Conservation (phyloP, 1,140 invertebrate genomes). For the Brachystomella parvula region DNA sequence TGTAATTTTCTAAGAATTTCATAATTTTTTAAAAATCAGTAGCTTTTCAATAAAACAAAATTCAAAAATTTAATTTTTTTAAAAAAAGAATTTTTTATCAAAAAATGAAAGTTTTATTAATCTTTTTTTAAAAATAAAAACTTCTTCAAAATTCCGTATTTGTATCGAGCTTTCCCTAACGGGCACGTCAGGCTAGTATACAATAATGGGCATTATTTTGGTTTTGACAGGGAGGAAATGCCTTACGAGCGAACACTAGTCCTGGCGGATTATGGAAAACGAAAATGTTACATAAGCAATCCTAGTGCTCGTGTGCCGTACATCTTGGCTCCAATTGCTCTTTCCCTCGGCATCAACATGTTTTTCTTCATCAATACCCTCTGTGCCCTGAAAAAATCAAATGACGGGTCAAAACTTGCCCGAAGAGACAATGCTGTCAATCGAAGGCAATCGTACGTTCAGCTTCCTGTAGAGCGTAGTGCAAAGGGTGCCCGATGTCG, state of each 20-base stretch:
- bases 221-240: not conserved
- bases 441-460: not conserved
- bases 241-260: not conserved
- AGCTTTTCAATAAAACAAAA: too few species aligned
- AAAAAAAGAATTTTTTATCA: too few species aligned
- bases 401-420: not conserved
- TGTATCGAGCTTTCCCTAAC: too few species aligned
- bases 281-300: constrained; percentile 4
- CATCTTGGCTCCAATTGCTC: not conserved
- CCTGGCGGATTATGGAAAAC: not conserved
- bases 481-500: not conserved
- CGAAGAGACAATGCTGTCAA: not conserved
- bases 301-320: not conserved
- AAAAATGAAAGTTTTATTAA: too few species aligned
- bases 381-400: not conserved
- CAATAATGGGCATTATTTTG: too few species aligned
- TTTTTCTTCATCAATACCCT: not conserved
- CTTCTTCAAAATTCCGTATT: too few species aligned
- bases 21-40: too few species aligned
- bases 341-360: not conserved
- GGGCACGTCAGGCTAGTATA: too few species aligned
- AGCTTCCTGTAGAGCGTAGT: not conserved
- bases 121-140: too few species aligned
- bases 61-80: too few species aligned
- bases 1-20: too few species aligned